Evolutionary conservation across 1,140 invertebrate genomes (phyloP).

Genomic region (Adelges cooleyi): DNA sequence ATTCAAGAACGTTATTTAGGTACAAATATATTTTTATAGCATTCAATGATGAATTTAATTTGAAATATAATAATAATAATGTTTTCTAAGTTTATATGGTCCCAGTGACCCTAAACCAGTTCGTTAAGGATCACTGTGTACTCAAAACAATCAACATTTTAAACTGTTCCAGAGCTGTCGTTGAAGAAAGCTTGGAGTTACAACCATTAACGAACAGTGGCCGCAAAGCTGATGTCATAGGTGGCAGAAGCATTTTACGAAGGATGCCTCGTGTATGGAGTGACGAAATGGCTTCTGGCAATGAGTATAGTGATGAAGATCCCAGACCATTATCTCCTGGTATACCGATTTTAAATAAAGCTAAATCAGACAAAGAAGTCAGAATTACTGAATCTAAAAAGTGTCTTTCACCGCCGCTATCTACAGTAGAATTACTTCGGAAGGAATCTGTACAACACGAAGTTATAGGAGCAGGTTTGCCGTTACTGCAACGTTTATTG

Average conservation of each 20-base stretch:
- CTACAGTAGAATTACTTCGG: constrained; percentile 33
- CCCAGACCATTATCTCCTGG: constrained; percentile 50
- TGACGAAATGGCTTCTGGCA: constrained; percentile 47
- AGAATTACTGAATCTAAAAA: constrained; percentile 37
- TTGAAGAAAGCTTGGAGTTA: constrained; percentile 51
- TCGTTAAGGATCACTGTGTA: too few relatives aligned
- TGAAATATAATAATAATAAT: too few relatives aligned
- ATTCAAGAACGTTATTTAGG: background rate
- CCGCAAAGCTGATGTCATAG: constrained; percentile 29
- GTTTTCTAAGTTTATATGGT: too few relatives aligned
- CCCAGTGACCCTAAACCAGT: too few relatives aligned
- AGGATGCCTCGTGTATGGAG: constrained; percentile 57
- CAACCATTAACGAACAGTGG: constrained; percentile 45
- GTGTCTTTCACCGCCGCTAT: constrained; percentile 40
- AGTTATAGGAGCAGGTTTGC: constrained; percentile 57
- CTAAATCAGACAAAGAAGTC: constrained; percentile 64
- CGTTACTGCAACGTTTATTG: constrained; percentile 63
- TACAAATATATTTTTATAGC: background rate
- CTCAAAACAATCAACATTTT: too few relatives aligned
- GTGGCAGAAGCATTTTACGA: constrained; percentile 44
- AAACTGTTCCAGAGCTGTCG: constrained; percentile 1
- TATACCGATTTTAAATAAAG: constrained; percentile 54
- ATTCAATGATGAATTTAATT: constrained; percentile 32
- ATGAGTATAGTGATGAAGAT: constrained; percentile 40
- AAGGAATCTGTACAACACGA: constrained; percentile 39